Percentiles rank a stretch among this genome's conserved stretches.
These are phyloP conservation scores for Saimiri boliviensis DNA, from an alignment of 2,113 vertebrate genomes.

Conservation along the genomic window DNA sequence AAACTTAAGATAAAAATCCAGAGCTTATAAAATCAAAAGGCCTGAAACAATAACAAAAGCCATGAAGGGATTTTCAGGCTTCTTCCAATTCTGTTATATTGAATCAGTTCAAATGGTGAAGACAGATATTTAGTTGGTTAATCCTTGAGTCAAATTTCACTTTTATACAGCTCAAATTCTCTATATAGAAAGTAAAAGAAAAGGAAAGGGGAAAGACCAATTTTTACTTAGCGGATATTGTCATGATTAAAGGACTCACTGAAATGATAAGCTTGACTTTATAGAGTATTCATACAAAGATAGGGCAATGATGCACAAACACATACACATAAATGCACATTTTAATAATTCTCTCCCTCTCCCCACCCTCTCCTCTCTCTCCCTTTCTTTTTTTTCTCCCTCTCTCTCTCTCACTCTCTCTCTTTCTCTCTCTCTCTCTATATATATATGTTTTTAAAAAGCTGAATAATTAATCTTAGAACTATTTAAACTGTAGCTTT, in stretches of 20 bases:
- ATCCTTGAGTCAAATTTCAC: neutral
- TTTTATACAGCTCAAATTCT: neutral
- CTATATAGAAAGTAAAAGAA: neutral
- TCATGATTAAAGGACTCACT: neutral
- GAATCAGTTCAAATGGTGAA: neutral
- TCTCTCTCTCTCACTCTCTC: too few relatives aligned
- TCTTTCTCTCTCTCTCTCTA: too few relatives aligned
- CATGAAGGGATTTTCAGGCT: neutral
- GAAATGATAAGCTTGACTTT: neutral
- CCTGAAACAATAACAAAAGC: constrained; percentile 4
- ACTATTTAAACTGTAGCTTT: neutral
- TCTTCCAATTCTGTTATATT: neutral
- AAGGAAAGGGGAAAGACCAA: neutral
- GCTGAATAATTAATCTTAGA: neutral
- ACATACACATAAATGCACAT: neutral
- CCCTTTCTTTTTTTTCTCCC: neutral
- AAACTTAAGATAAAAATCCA: constrained; percentile 11
- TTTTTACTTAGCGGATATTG: neutral
- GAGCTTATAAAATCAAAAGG: constrained; percentile 16
- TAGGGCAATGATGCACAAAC: neutral
- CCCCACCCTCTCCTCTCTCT: too few relatives aligned
- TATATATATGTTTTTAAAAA: neutral
- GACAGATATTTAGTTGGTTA: neutral
- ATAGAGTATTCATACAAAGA: neutral
- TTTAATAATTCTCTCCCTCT: neutral